Percentiles rank a stretch among this genome's conserved stretches.
phyloP scores from a whole-genome alignment of 2,888 invertebrate species.

The Bibio marci region DNA sequence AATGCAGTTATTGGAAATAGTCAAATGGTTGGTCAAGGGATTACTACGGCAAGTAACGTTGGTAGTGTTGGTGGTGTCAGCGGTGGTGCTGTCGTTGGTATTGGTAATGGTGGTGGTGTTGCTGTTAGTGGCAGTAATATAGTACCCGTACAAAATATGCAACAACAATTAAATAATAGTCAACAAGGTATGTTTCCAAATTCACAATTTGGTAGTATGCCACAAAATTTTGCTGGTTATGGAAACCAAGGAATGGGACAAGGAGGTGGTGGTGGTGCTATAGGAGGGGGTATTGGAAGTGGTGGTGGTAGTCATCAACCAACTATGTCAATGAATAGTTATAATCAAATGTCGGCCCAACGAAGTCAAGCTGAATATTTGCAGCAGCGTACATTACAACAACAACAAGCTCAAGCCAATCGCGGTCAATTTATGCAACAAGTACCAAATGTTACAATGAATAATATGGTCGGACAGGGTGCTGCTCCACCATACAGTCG shows the following conservation, averaged over 20 bases:
- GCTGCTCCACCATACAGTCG: slow-evolving; percentile 68
- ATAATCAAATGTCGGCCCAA: slow-evolving; percentile 26
- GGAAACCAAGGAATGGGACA: slow-evolving; percentile 33
- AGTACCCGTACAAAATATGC: slow-evolving; percentile 11
- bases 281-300: slow-evolving; percentile 12
- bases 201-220: slow-evolving; percentile 24
- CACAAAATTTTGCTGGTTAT: slow-evolving; percentile 46
- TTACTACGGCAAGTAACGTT: background rate
- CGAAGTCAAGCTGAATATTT: slow-evolving; percentile 25
- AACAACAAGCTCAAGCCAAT: slow-evolving; percentile 17
- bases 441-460: slow-evolving; percentile 78
- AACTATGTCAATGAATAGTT: slow-evolving; percentile 21
- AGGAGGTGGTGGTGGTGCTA: background rate
- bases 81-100: too few species aligned
- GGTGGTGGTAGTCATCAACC: slow-evolving; percentile 16
- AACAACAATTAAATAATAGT: slow-evolving; percentile 18
- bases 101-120: too few species aligned
- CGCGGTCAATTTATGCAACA: slow-evolving; percentile 31
- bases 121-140: too few species aligned
- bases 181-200: slow-evolving; percentile 11
- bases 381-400: slow-evolving; percentile 13
- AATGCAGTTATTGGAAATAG: background rate
- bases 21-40: background rate
- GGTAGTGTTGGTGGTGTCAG: background rate
- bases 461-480: slow-evolving; percentile 34